phyloP scores from a whole-genome alignment of 2,888 invertebrate species.

The Drosophila cracens region DNA sequence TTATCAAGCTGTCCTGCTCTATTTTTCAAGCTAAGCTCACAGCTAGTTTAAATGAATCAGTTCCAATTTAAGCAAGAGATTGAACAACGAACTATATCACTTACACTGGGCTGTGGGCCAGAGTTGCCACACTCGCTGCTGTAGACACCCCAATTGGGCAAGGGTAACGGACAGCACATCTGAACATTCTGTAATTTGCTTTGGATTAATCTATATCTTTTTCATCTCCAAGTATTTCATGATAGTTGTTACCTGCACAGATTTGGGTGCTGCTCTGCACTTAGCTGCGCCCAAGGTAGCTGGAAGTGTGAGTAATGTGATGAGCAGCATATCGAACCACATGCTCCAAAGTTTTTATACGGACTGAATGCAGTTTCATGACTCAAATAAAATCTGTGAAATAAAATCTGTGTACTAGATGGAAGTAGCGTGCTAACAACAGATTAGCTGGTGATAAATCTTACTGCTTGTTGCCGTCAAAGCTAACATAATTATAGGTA shows the following conservation, averaged over 20 bases:
- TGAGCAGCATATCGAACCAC: constrained; percentile 15
- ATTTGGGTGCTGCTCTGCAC: constrained; percentile 60
- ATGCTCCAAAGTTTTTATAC: constrained; percentile 16
- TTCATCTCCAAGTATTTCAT: neutral
- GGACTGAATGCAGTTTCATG: constrained; percentile 7
- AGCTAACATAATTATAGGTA: constrained; percentile 24
- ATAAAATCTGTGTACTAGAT: no score
- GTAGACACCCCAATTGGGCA: constrained; percentile 68
- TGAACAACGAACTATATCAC: constrained; percentile 4
- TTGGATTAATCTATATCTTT: neutral
- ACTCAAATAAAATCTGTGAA: neutral
- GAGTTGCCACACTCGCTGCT: constrained; percentile 55
- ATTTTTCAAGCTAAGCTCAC: neutral
- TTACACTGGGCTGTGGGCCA: constrained; percentile 59
- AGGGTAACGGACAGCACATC: constrained; percentile 58
- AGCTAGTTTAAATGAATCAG: neutral
- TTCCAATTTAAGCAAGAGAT: neutral
- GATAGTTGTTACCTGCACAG: constrained; percentile 49
- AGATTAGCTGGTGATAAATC: constrained; percentile 21
- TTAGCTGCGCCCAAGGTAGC: constrained; percentile 34
- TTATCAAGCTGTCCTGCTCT: neutral
- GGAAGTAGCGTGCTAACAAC: constrained; percentile 7
- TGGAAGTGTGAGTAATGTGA: neutral
- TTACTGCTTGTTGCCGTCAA: constrained; percentile 16
- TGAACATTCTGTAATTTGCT: constrained; percentile 53